phyloP scores from a whole-genome alignment of 1,140 invertebrate genomes.

The Sitodiplosis mosellana region DNA sequence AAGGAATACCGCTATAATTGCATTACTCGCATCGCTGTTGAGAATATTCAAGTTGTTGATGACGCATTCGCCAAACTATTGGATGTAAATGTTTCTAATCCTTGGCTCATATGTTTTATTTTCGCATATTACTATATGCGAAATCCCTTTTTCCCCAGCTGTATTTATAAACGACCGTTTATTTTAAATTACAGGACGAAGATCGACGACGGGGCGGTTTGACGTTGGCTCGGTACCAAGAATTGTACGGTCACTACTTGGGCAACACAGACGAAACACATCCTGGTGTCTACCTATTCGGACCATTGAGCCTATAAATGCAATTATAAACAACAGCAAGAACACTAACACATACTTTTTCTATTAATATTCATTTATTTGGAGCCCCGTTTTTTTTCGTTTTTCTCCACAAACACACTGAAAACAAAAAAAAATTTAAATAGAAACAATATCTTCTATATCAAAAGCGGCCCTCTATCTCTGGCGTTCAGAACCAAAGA shows the following conservation, averaged over 20 bases:
- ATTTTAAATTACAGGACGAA: conserved; percentile 38
- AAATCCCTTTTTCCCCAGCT: neutral
- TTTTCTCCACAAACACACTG: no score
- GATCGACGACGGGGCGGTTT: conserved; percentile 58
- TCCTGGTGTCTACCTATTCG: conserved; percentile 33
- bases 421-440: no score
- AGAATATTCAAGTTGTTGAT: conserved; percentile 52
- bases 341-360: no score
- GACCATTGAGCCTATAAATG: no score
- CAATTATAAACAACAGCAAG: no score
- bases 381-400: no score
- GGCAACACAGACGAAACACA: conserved; percentile 48
- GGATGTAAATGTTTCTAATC: conserved; percentile 37
- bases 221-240: conserved; percentile 55
- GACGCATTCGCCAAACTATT: conserved; percentile 56
- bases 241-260: conserved; percentile 63
- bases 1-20: conserved; percentile 71
- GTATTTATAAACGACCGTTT: neutral
- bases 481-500: no score
- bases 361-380: no score
- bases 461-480: no score
- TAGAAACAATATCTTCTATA: no score
- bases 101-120: neutral
- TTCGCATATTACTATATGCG: neutral
- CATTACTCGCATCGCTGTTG: conserved; percentile 54